phyloP scores from a whole-genome alignment of 1,140 invertebrate species.

The Platorchestia sp. region DNA sequence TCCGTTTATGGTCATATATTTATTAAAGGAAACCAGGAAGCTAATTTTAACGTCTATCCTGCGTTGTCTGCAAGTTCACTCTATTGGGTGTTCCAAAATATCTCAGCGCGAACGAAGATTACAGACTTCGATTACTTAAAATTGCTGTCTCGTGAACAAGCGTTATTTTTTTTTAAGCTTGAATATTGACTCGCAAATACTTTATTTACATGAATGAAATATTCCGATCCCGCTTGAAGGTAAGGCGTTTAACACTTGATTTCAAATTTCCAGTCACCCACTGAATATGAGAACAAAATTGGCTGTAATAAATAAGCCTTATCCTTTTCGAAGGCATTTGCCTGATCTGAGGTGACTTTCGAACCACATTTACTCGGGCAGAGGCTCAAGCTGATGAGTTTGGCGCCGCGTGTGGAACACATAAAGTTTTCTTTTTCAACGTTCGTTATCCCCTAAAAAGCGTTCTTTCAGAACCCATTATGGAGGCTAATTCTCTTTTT shows the following conservation, averaged over 20 bases:
- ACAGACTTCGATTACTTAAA: too few species aligned
- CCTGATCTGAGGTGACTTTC: background rate
- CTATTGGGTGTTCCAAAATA: too few species aligned
- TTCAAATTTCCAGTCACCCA: background rate
- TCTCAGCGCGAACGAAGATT: too few species aligned
- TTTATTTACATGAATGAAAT: background rate
- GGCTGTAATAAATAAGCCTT: background rate
- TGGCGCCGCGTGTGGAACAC: background rate
- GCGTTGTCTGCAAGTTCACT: too few species aligned
- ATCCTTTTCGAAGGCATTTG: background rate
- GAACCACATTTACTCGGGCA: background rate
- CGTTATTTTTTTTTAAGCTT: too few species aligned
- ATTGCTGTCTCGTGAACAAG: too few species aligned
- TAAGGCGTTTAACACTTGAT: background rate
- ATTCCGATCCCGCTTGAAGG: background rate
- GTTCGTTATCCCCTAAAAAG: conserved; percentile 44
- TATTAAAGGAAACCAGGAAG: too few species aligned
- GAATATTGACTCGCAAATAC: too few species aligned
- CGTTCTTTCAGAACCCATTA: conserved; percentile 45
- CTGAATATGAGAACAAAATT: background rate
- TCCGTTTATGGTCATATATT: background rate
- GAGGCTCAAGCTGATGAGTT: background rate
- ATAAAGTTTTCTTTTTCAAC: background rate
- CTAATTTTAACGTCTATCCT: too few species aligned
- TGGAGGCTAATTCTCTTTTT: conserved; percentile 45